phyloP scores from a whole-genome alignment of 1,140 invertebrate species.

The Centruroides sculpturatus region DNA sequence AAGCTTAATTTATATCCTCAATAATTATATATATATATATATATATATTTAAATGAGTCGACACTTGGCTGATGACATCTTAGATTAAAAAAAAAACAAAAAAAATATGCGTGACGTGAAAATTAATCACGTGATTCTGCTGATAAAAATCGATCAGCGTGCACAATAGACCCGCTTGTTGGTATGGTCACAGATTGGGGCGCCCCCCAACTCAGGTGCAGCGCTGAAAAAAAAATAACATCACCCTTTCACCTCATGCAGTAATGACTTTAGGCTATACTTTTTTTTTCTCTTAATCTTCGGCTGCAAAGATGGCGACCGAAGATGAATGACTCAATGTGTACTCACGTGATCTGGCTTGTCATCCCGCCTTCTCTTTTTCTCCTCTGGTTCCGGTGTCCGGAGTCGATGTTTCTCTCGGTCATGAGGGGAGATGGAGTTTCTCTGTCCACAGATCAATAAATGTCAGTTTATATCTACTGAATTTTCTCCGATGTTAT shows the following conservation, averaged over 20 bases:
- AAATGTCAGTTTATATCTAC: background rate
- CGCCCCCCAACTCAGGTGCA: too few species aligned
- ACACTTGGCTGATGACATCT: background rate
- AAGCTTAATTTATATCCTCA: too few species aligned
- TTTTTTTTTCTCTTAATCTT: too few species aligned
- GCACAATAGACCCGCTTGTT: too few species aligned
- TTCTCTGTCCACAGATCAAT: constrained; percentile 3
- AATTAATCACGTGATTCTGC: background rate
- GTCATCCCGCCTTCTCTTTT: constrained; percentile 12
- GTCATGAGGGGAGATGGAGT: constrained; percentile 13
- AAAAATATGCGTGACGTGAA: background rate
- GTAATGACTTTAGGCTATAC: too few species aligned
- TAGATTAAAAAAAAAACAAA: background rate
- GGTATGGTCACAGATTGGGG: too few species aligned
- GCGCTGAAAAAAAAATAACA: too few species aligned
- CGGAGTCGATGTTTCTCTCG: constrained; percentile 12
- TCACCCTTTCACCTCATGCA: too few species aligned
- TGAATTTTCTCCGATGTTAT: too few species aligned
- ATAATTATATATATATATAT: too few species aligned
- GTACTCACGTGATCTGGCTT: constrained; percentile 14
- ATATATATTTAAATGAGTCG: background rate
- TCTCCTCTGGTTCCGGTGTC: constrained; percentile 7
- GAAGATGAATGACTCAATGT: too few species aligned
- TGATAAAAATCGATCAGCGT: background rate
- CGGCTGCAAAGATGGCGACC: too few species aligned